A percentile compares a stretch with the other conserved stretches of the same genome.
Conservation (phyloP, 2,888 invertebrate genomes). For the Pelosia muscerda region DNA sequence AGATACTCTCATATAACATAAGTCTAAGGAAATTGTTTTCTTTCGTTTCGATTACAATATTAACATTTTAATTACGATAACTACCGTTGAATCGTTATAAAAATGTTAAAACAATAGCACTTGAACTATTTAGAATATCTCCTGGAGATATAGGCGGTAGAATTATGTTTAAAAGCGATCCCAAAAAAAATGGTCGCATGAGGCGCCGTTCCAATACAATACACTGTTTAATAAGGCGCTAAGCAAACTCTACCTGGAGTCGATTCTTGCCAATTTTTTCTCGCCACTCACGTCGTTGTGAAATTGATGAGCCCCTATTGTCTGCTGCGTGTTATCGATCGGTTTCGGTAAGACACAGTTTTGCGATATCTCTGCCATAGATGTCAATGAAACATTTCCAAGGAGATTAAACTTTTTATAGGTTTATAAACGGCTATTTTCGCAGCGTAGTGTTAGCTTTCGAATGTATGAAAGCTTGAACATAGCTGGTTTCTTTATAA, state of each 20-base stretch:
- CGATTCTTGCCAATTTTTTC: slow-evolving; percentile 71
- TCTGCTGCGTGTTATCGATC: slow-evolving; percentile 68
- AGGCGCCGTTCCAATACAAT: slow-evolving; percentile 79
- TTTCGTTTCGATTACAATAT: slow-evolving; percentile 22
- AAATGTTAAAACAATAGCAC: slow-evolving; percentile 17
- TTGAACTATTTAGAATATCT: slow-evolving; percentile 40
- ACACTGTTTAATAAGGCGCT: slow-evolving; percentile 72
- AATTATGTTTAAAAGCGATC: slow-evolving; percentile 60
- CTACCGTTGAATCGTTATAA: neutral
- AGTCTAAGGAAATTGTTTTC: slow-evolving; percentile 42
- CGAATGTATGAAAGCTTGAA: slow-evolving; percentile 37
- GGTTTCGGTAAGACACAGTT: slow-evolving; percentile 56
- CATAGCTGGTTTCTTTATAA: slow-evolving; percentile 56
- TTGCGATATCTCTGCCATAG: slow-evolving; percentile 45
- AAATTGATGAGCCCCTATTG: slow-evolving; percentile 77
- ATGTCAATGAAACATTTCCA: slow-evolving; percentile 50
- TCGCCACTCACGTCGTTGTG: slow-evolving; percentile 60
- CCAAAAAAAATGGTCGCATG: slow-evolving; percentile 68
- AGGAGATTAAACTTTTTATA: slow-evolving; percentile 33
- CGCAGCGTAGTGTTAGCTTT: slow-evolving; percentile 22
- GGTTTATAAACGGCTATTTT: slow-evolving; percentile 26
- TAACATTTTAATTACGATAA: slow-evolving; percentile 11
- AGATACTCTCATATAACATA: slow-evolving; percentile 41
- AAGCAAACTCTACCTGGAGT: slow-evolving; percentile 74
- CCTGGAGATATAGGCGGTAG: slow-evolving; percentile 53